Evolutionary conservation across 2,113 vertebrate species (phyloP).

Genomic region (Ochotona curzoniae): DNA sequence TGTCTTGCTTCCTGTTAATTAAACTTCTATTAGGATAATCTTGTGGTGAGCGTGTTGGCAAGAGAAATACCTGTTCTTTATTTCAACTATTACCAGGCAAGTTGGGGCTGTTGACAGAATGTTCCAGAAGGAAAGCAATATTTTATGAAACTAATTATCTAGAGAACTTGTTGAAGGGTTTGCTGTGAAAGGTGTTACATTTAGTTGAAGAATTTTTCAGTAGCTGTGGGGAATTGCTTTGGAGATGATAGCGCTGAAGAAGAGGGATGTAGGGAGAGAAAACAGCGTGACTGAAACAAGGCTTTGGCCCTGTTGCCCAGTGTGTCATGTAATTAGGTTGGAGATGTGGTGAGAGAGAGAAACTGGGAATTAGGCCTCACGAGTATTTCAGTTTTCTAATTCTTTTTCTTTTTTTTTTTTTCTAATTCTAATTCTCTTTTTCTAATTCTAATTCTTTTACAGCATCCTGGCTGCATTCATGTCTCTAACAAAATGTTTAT

Average conservation of each 20-base stretch:
- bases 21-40: slow-evolving; percentile 63
- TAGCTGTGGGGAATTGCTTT: slow-evolving; percentile 16
- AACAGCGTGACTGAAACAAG: slow-evolving; percentile 33
- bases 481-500: not conserved
- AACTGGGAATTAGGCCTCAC: slow-evolving; percentile 32
- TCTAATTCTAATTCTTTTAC: slow-evolving; percentile 37
- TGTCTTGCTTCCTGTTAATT: slow-evolving; percentile 58
- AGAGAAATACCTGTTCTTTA: slow-evolving; percentile 51
- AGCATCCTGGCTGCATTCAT: not conserved
- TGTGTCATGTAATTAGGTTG: not conserved
- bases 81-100: slow-evolving; percentile 35
- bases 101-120: slow-evolving; percentile 45
- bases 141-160: slow-evolving; percentile 55
- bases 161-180: slow-evolving; percentile 29
- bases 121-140: slow-evolving; percentile 30
- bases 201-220: slow-evolving; percentile 24
- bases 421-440: slow-evolving; percentile 43
- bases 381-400: slow-evolving; percentile 23
- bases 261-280: slow-evolving; percentile 36
- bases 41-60: slow-evolving; percentile 47
- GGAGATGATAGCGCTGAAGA: not conserved
- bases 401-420: too few species aligned
- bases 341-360: slow-evolving; percentile 32
- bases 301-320: not conserved
- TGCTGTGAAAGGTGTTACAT: not conserved